Conservation (phyloP, 1,140 invertebrate species). For the Planococcus citri region DNA sequence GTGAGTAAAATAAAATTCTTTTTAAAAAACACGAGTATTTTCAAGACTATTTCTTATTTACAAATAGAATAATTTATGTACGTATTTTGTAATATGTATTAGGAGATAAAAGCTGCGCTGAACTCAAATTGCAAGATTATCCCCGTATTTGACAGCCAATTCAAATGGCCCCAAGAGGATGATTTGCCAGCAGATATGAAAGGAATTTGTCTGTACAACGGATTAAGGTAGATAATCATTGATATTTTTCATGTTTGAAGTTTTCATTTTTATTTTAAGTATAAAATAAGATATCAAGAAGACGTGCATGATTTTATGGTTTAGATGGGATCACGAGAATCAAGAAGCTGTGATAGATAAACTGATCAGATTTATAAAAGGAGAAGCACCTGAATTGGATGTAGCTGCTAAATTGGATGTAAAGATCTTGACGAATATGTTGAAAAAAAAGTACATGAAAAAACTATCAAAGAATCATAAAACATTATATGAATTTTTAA, state of each 20-base stretch:
- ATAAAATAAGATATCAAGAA: not conserved
- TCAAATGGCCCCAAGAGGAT: constrained; percentile 88
- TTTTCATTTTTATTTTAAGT: too few relatives aligned
- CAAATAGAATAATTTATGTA: too few relatives aligned
- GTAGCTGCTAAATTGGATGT: too few relatives aligned
- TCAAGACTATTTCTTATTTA: too few relatives aligned
- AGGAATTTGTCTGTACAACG: constrained; percentile 88
- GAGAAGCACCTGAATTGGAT: too few relatives aligned
- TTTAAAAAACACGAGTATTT: too few relatives aligned
- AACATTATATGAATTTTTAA: too few relatives aligned
- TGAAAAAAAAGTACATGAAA: too few relatives aligned
- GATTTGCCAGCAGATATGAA: constrained; percentile 93
- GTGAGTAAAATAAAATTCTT: constrained; percentile 45
- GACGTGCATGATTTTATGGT: constrained; percentile 23
- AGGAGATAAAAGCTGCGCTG: constrained; percentile 94
- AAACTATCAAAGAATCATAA: too few relatives aligned
- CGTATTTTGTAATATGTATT: constrained; percentile 29
- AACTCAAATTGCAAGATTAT: constrained; percentile 96
- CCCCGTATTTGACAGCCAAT: constrained; percentile 96
- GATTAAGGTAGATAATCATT: constrained; percentile 67
- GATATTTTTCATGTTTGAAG: too few relatives aligned
- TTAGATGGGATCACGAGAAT: constrained; percentile 98
- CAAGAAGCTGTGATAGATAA: constrained; percentile 99
- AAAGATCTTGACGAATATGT: too few relatives aligned
- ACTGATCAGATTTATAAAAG: constrained; percentile 79